Percentiles rank a stretch among this genome's conserved stretches.
These are phyloP conservation scores for Orgyia antiqua DNA, from an alignment of 2,888 invertebrate species.

Conservation along the genomic window DNA sequence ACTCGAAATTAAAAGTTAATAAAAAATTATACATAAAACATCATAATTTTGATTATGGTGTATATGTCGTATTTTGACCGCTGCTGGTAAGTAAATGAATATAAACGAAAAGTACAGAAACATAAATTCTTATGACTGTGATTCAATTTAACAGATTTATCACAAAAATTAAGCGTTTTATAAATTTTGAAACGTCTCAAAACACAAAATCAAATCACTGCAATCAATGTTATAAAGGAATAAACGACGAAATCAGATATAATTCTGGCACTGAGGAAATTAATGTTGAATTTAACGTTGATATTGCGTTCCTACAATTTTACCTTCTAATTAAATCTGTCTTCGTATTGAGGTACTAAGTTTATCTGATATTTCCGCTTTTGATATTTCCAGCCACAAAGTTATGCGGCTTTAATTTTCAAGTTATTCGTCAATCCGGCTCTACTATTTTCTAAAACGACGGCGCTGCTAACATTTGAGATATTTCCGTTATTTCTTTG, in stretches of 20 bases:
- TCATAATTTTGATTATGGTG: too few relatives aligned
- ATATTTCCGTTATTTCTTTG: not conserved
- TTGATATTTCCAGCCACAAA: constrained; percentile 11
- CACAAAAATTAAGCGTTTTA: too few relatives aligned
- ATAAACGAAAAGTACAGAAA: too few relatives aligned
- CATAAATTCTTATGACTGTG: too few relatives aligned
- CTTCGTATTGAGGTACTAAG: constrained; percentile 16
- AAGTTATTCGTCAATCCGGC: constrained; percentile 7
- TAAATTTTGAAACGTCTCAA: too few relatives aligned
- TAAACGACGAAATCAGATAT: constrained; percentile 13
- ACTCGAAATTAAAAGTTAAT: too few relatives aligned
- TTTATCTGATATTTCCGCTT: constrained; percentile 7
- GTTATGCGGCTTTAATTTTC: constrained; percentile 7
- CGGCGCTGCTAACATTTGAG: constrained; percentile 1
- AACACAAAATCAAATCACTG: too few relatives aligned
- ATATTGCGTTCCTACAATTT: constrained; percentile 24
- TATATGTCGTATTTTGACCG: too few relatives aligned
- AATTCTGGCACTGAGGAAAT: constrained; percentile 17
- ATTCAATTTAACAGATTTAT: too few relatives aligned
- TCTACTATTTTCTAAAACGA: constrained; percentile 5
- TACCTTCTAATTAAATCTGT: constrained; percentile 26
- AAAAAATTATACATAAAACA: too few relatives aligned
- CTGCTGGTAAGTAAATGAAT: too few relatives aligned
- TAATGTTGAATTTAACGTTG: constrained; percentile 19
- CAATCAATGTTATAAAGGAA: constrained; percentile 2